Evolutionary conservation across 35 echinoderm and acorn worm genomes (phyloP).

Genomic region (Lytechinus pictus): DNA sequence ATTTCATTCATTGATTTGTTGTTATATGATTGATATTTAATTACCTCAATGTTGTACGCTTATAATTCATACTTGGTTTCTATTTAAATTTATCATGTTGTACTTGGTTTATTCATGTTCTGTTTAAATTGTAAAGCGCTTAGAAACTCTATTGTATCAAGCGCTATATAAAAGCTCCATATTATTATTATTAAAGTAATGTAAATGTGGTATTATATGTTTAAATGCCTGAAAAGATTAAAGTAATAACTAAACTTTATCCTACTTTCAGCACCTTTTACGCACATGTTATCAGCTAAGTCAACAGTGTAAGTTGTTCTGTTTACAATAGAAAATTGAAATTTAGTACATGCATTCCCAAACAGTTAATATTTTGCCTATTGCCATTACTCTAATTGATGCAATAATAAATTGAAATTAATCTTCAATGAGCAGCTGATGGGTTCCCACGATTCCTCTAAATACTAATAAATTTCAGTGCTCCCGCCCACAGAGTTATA

Average conservation of each 20-base stretch:
- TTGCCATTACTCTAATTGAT: conserved; percentile 2
- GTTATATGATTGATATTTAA: no score
- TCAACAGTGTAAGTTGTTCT: conserved; percentile 9
- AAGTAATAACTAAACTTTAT: neutral
- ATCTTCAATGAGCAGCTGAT: neutral
- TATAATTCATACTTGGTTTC: no score
- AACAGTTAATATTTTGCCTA: conserved; percentile 18
- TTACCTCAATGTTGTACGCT: no score
- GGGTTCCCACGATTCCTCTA: neutral
- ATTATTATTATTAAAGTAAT: no score
- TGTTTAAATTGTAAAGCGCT: no score
- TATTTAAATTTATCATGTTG: no score
- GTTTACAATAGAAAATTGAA: neutral
- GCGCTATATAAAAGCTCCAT: no score
- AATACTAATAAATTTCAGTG: neutral
- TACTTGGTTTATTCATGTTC: no score
- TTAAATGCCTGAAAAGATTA: neutral
- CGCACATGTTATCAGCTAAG: neutral
- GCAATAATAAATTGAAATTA: conserved; percentile 20
- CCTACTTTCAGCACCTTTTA: neutral
- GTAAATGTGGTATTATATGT: neutral
- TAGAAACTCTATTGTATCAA: no score
- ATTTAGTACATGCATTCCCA: neutral
- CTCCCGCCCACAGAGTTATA: neutral
- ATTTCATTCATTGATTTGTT: no score